These are phyloP conservation scores for Microtus californicus DNA, from an alignment of 2,797 vertebrate genomes.

Conservation along the genomic window DNA sequence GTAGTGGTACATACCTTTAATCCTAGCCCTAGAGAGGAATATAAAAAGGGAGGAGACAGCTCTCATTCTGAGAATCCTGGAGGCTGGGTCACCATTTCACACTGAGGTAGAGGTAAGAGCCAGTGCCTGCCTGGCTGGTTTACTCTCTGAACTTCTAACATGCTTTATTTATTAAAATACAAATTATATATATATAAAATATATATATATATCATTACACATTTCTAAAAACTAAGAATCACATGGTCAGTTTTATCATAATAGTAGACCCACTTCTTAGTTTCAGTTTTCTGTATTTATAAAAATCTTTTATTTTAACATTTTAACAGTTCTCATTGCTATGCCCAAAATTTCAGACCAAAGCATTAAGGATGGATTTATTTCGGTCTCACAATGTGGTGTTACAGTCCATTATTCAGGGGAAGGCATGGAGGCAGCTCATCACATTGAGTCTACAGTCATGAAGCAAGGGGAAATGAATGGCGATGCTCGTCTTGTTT, in stretches of 20 bases:
- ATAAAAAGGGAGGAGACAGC: too few relatives aligned
- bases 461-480: background rate
- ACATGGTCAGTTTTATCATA: background rate
- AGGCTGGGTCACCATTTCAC: too few relatives aligned
- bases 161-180: too few relatives aligned
- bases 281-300: background rate
- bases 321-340: background rate
- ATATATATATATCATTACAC: too few relatives aligned
- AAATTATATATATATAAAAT: too few relatives aligned
- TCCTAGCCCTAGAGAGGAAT: too few relatives aligned
- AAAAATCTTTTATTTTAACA: too few relatives aligned
- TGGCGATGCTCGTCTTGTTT: background rate
- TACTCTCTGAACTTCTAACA: too few relatives aligned
- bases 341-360: background rate
- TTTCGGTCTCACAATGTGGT: background rate
- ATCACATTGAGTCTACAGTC: background rate
- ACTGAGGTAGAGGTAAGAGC: too few relatives aligned
- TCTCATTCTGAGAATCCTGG: too few relatives aligned
- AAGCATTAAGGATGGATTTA: background rate
- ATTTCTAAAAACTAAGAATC: background rate
- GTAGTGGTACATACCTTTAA: too few relatives aligned
- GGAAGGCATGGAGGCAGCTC: background rate
- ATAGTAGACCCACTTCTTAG: background rate
- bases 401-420: background rate
- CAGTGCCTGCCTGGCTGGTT: too few relatives aligned